Conservation (phyloP, 2,888 invertebrate species). For the Priocnemis perturbator region DNA sequence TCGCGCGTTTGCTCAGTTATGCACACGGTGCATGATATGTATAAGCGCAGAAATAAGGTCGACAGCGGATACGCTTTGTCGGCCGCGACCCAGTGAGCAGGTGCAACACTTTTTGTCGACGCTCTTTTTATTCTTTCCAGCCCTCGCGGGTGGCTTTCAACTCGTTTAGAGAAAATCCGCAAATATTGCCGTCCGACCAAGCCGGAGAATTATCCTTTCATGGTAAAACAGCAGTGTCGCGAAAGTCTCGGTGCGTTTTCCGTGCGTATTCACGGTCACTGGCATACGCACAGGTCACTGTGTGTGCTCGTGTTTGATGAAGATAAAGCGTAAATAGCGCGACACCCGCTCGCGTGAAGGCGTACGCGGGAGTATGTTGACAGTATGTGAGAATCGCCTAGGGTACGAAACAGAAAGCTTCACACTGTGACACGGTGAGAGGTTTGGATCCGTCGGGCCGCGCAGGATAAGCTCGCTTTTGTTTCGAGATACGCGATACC, state of each 20-base stretch:
- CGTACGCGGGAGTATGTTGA: neutral
- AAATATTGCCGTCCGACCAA: constrained; percentile 40
- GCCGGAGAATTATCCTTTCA: constrained; percentile 26
- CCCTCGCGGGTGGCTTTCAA: constrained; percentile 26
- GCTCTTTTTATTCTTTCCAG: neutral
- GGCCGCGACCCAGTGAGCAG: constrained; percentile 14
- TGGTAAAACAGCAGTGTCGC: constrained; percentile 2
- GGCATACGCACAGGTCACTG: neutral
- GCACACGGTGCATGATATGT: neutral
- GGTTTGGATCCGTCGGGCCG: constrained; percentile 31
- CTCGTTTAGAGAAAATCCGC: constrained; percentile 46
- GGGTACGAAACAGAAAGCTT: constrained; percentile 37
- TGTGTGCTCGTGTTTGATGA: constrained; percentile 23
- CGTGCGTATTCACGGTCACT: too few relatives aligned
- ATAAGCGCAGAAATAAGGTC: neutral
- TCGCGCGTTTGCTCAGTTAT: too few relatives aligned
- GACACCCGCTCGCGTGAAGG: neutral
- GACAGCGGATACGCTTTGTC: neutral
- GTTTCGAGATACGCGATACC: constrained; percentile 35
- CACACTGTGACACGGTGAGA: constrained; percentile 31
- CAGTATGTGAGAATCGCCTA: neutral
- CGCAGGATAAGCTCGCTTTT: constrained; percentile 40
- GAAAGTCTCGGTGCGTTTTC: neutral
- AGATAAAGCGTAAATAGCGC: constrained; percentile 10
- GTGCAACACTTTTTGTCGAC: constrained; percentile 12